Evolutionary conservation across 2,113 vertebrate genomes (phyloP).

Genomic region (Psammodynastes pulverulentus): DNA sequence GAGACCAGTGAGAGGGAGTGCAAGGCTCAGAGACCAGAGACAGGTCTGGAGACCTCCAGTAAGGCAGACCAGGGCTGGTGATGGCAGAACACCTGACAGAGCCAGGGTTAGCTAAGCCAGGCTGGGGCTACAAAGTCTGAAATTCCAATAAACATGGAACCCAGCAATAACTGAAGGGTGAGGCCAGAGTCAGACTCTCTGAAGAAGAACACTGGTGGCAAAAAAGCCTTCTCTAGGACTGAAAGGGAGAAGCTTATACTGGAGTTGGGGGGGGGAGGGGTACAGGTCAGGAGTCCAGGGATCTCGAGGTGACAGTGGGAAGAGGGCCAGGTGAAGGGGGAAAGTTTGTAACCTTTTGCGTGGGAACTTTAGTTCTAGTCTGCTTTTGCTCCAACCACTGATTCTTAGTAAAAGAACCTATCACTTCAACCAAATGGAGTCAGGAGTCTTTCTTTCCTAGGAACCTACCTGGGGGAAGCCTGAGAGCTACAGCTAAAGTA

Average conservation of each 20-base stretch:
- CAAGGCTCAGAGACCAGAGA: neutral
- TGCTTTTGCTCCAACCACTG: neutral
- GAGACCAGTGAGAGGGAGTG: neutral
- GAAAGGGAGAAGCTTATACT: neutral
- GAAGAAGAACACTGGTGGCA: neutral
- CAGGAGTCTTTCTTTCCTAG: neutral
- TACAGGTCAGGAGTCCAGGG: neutral
- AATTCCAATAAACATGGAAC: neutral
- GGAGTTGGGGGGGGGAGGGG: neutral
- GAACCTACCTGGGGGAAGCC: neutral
- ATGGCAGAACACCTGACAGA: neutral
- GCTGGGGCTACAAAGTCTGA: neutral
- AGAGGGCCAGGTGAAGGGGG: neutral
- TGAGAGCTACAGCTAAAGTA: neutral
- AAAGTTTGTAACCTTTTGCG: neutral
- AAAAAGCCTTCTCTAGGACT: neutral
- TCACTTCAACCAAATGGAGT: neutral
- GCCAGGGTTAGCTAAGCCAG: neutral
- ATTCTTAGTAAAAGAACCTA: neutral
- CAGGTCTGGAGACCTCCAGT: neutral
- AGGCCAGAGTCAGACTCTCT: neutral
- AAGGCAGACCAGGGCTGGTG: neutral
- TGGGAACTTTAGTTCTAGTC: neutral
- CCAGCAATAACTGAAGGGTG: neutral
- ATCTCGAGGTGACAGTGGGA: neutral